A percentile compares a stretch with the other conserved stretches of the same genome.
phyloP scores from a whole-genome alignment of 1,140 invertebrate species.

The Trichomalopsis sarcophagae region DNA sequence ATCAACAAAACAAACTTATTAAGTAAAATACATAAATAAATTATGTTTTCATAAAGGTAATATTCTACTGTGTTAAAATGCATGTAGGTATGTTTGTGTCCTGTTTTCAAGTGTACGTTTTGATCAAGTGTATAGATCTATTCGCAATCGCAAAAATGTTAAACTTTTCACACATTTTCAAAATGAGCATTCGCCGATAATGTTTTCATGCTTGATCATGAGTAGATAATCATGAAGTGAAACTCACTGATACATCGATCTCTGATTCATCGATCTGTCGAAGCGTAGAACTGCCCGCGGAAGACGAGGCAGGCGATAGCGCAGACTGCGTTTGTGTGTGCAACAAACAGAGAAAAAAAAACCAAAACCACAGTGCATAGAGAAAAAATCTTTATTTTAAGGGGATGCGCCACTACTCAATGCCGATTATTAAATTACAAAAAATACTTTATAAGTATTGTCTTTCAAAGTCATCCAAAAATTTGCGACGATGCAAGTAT shows the following conservation, averaged over 20 bases:
- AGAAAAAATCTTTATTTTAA: slow-evolving; percentile 35
- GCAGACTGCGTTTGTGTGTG: slow-evolving; percentile 66
- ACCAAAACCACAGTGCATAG: slow-evolving; percentile 72
- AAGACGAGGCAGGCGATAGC: slow-evolving; percentile 65
- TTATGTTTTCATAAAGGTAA: neutral
- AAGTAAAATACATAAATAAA: neutral
- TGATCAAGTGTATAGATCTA: neutral
- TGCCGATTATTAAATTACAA: neutral
- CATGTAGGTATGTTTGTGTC: neutral
- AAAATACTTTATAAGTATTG: neutral
- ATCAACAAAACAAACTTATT: neutral
- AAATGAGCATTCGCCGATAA: neutral
- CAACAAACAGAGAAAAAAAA: slow-evolving; percentile 67
- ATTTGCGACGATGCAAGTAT: neutral
- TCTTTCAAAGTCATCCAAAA: neutral
- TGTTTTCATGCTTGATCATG: slow-evolving; percentile 38
- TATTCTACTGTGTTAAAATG: neutral
- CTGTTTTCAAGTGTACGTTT: neutral
- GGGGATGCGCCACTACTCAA: slow-evolving; percentile 4
- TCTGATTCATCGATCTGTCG: slow-evolving; percentile 59
- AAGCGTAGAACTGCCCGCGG: slow-evolving; percentile 62
- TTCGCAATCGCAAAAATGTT: neutral
- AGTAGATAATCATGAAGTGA: slow-evolving; percentile 41
- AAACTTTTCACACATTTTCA: neutral
- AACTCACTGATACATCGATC: slow-evolving; percentile 67